phyloP scores from a whole-genome alignment of 2,113 vertebrate species.

The Gobius niger region DNA sequence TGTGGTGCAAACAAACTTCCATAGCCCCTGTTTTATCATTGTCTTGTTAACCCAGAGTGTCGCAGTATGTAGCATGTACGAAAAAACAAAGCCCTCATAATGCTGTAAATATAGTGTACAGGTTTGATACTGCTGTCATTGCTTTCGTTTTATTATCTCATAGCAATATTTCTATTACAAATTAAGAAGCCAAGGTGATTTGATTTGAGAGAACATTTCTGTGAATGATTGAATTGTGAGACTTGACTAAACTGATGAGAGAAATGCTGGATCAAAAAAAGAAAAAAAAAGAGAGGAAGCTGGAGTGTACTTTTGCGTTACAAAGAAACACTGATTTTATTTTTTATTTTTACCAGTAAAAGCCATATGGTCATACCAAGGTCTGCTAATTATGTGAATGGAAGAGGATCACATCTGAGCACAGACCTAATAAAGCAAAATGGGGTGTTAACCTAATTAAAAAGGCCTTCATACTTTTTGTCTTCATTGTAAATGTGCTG shows the following conservation, averaged over 20 bases:
- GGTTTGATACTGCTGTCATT: constrained; percentile 71
- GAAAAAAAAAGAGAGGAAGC: constrained; percentile 17
- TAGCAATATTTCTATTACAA: constrained; percentile 75
- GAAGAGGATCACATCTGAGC: constrained; percentile 32
- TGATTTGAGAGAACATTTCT: constrained; percentile 46
- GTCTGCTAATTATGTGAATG: constrained; percentile 37
- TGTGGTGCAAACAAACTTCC: constrained; percentile 3
- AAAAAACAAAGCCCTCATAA: constrained; percentile 62
- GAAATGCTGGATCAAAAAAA: constrained; percentile 48
- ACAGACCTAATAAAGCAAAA: constrained; percentile 46
- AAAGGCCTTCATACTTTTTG: constrained; percentile 22
- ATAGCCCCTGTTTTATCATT: constrained; percentile 30
- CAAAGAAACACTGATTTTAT: constrained; percentile 47
- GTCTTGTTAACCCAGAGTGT: constrained; percentile 53
- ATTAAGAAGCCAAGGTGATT: constrained; percentile 63
- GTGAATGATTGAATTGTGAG: constrained; percentile 64
- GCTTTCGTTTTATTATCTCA: constrained; percentile 60
- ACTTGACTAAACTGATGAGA: constrained; percentile 47
- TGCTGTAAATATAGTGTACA: constrained; percentile 70
- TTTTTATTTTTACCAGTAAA: constrained; percentile 52
- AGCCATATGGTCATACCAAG: constrained; percentile 57
- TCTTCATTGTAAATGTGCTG: constrained; percentile 30
- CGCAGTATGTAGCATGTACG: constrained; percentile 74
- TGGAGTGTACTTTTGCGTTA: constrained; percentile 37
- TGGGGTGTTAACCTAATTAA: constrained; percentile 48